Base-by-base conservation (phyloP, 1,140 invertebrate genomes). In the Bactericera cockerelli region DNA sequence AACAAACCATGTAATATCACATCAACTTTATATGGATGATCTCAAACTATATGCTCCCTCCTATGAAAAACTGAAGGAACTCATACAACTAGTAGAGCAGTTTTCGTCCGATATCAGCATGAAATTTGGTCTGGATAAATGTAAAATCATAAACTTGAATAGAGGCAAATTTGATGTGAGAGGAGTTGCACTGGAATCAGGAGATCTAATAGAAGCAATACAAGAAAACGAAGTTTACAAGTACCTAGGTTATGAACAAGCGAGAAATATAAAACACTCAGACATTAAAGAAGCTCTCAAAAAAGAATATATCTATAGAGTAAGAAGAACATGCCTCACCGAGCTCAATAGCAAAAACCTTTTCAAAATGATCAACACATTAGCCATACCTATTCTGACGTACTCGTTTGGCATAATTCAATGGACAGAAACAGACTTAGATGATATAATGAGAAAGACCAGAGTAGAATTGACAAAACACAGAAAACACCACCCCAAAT, bases 11-110 rank as follows among this genome's bases (percentile, higher is more conserved):
- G 16, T 16, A 11, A 16, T 54, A 21, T 14, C 53, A 13, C 53
- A 54, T 22, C 53, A 14, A 22, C 21, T 54, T 10, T 54, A 54
- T 16, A 54, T 54, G 53, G 53, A 54, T n/a, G n/a, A n/a, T n/a
- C n/a, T n/a, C n/a, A n/a, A n/a, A n/a, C n/a, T n/a, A n/a, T n/a
- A n/a, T n/a, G 53, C 53, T 13, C 21, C 53, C 10, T 54, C 53
- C 6, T 14, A 13, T 13, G 53, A 54, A 21, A 22, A 22, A 11
- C 53, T 54, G 6, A 21, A 13, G 10, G 53, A 54, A 8, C 11
- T 54, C 13, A 13, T 54, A 6, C 6, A 6, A 22, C 13, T 54
- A 11, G 21, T 22, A 16, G 53, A 54, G 53, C 13, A 14, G 21
- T 54, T 8, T 22, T 54, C 53, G 14, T 11, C 10, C 13, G 53